Evolutionary conservation across 1,140 invertebrate species (phyloP), one percentile per base, ranked within the genome.

Genomic region (Calephelis virginiensis): DNA sequence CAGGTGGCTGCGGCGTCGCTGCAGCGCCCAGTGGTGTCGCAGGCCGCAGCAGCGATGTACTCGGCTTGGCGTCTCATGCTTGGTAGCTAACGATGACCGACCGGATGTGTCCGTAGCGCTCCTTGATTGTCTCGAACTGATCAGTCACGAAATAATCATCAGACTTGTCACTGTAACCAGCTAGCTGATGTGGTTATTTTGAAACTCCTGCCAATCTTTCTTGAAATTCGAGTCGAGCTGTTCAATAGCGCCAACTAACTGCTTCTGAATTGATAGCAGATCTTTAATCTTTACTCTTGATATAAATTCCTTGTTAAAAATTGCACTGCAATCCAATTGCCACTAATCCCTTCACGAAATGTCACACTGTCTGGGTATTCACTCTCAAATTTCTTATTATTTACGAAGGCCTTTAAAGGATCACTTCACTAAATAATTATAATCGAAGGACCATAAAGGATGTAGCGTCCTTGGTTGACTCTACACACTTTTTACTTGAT

Each of bases 191-290:
- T 74, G 72, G 63, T 74, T 74, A 9, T 40, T 48, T 56, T 71
- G 67, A 69, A 69, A 74, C 62, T 74, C 72, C 14, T 63, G 64
- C 72, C 72, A 74, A 40, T 71, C 69, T 56, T 74, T 74, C 50
- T 74, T 74, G 50, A 74, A 74, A 49, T 74, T 71, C 0, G 59
- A 63, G 49, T 65, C 68, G 8, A 73, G 60, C 53, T 73, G 68
- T 9, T 70, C 72, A 59, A 73, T 70, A n/a, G 69, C 64, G 37
- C 11, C 14, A n/a, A 61, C 47, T 6, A 71, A 37, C 49, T 71
- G 73, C 14, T 69, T 8, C 12, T 71, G 64, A 62, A n/a, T 74
- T 46, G 63, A 47, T 8, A 71, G 11, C 10, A 74, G 47, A 63
- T 74, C 65, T 50, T 74, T 66, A 64, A 63, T 47, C 40, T 47